Conservation (phyloP, 2,888 invertebrate species). For the Spilosoma lubricipeda region DNA sequence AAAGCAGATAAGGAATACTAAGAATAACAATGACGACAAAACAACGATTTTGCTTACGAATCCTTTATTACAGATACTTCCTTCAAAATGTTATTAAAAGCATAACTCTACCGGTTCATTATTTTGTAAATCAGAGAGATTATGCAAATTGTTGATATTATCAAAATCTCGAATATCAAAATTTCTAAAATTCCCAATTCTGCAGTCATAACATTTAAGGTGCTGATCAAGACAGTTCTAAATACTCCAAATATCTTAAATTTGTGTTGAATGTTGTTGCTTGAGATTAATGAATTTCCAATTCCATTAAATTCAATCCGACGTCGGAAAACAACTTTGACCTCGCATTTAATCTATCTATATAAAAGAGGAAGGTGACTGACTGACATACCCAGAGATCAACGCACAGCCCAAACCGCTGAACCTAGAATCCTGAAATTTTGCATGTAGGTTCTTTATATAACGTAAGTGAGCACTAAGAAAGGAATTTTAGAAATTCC, state of each 20-base stretch:
- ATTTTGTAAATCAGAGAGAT: constrained; percentile 71
- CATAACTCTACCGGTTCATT: constrained; percentile 57
- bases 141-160: constrained; percentile 61
- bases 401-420: too few species aligned
- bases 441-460: too few species aligned
- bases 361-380: too few species aligned
- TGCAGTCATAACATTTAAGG: neutral
- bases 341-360: neutral
- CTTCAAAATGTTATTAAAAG: constrained; percentile 53
- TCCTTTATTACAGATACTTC: constrained; percentile 35
- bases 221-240: neutral
- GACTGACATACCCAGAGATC: too few species aligned
- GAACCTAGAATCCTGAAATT: too few species aligned
- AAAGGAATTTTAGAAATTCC: too few species aligned
- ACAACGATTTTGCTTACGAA: constrained; percentile 30
- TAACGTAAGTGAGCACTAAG: too few species aligned
- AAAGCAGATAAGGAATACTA: constrained; percentile 14
- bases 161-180: constrained; percentile 8
- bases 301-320: neutral
- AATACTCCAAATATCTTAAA: neutral
- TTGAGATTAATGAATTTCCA: neutral
- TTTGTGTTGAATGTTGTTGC: neutral
- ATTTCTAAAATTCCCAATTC: neutral
- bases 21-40: constrained; percentile 26
- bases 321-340: neutral